Evolutionary conservation across 2,797 vertebrate species (phyloP).

Genomic region (Fratercula arctica): DNA sequence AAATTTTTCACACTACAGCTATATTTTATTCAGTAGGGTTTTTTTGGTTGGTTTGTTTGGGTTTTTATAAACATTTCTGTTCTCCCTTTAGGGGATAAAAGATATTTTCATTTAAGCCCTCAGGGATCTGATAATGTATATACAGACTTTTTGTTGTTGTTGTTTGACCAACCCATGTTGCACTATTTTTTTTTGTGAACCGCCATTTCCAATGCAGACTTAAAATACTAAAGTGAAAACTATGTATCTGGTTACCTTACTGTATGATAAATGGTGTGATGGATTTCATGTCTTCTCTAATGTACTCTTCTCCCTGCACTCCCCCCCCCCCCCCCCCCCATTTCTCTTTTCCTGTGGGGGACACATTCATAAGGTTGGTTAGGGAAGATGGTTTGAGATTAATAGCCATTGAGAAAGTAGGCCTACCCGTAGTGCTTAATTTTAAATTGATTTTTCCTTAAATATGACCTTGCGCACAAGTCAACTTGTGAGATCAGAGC

Average conservation of each 20-base stretch:
- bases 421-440: neutral
- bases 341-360: neutral
- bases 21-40: neutral
- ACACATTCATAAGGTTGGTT: neutral
- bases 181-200: neutral
- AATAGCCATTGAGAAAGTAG: neutral
- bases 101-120: neutral
- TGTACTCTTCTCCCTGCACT: neutral
- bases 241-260: neutral
- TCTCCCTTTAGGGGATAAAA: neutral
- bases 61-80: neutral
- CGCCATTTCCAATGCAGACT: neutral
- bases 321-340: fast-evolving
- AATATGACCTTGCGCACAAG: neutral
- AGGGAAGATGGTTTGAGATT: neutral
- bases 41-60: neutral
- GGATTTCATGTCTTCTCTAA: neutral
- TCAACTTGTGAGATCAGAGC: neutral
- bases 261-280: neutral
- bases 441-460: neutral
- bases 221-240: neutral
- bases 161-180: neutral
- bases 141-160: neutral
- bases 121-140: neutral
- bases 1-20: neutral